phyloP scores from a whole-genome alignment of 2,797 vertebrate genomes.

The Pipistrellus pygmaeus region DNA sequence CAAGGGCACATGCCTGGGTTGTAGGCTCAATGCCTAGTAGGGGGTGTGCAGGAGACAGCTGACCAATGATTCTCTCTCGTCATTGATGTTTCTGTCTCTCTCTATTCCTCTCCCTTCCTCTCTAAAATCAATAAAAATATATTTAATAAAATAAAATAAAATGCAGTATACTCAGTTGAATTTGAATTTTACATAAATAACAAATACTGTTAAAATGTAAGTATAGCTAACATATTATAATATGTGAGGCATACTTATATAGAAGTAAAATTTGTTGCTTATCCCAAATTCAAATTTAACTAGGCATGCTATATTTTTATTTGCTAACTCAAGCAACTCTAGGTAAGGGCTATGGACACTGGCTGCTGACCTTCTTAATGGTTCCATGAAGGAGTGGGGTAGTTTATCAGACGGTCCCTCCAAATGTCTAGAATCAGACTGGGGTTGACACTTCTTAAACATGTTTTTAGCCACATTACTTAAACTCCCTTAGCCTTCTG shows the following conservation, averaged over 20 bases:
- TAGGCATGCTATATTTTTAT: background rate
- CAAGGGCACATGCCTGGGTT: too few relatives aligned
- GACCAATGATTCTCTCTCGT: too few relatives aligned
- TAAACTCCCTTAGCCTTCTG: background rate
- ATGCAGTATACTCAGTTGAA: background rate
- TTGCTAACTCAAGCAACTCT: background rate
- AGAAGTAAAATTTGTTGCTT: background rate
- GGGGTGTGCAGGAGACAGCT: too few relatives aligned
- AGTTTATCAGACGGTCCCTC: background rate
- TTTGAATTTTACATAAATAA: background rate
- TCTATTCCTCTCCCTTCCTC: too few relatives aligned
- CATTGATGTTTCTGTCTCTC: too few relatives aligned
- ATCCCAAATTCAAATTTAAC: constrained; percentile 6
- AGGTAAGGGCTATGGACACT: background rate
- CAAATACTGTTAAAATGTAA: background rate
- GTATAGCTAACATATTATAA: background rate
- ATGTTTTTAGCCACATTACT: background rate
- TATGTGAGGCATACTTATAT: background rate
- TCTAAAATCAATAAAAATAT: too few relatives aligned
- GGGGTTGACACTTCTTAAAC: background rate
- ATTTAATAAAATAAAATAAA: background rate
- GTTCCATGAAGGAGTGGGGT: background rate
- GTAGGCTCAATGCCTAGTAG: too few relatives aligned
- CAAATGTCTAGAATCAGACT: background rate
- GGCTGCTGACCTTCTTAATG: background rate